Percentiles rank a stretch among this genome's conserved stretches.
Conservation (phyloP, 2,113 vertebrate species). For the Canis aureus region DNA sequence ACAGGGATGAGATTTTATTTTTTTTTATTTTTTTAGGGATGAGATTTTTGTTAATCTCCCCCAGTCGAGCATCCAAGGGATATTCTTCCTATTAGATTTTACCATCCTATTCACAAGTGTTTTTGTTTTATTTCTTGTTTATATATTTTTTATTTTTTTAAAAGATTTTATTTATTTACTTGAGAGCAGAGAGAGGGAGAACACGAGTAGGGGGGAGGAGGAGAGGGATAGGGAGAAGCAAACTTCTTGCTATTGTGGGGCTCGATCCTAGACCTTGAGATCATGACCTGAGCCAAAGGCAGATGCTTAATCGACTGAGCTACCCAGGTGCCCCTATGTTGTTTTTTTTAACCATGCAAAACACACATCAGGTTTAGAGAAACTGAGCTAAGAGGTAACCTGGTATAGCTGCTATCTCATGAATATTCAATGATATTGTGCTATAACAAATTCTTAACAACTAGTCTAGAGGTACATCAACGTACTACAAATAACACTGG, state of each 20-base stretch:
- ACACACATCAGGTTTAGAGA: slow-evolving; percentile 12
- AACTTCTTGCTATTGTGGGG: background rate
- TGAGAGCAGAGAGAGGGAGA: background rate
- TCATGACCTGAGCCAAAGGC: background rate
- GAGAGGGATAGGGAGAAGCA: background rate
- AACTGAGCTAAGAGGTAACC: background rate
- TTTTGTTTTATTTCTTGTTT: background rate
- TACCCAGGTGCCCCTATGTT: background rate
- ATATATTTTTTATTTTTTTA: background rate
- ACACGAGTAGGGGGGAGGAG: background rate
- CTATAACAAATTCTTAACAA: background rate
- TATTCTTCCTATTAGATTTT: slow-evolving; percentile 44
- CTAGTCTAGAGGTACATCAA: background rate
- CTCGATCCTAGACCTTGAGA: background rate
- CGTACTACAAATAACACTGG: background rate
- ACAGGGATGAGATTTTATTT: background rate
- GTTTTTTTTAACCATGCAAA: background rate
- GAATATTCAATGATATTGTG: background rate
- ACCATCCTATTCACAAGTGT: background rate
- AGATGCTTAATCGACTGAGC: background rate
- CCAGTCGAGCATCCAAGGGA: background rate
- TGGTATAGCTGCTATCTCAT: background rate
- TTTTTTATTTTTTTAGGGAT: no score
- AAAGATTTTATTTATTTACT: background rate
- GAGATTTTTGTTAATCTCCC: background rate